Base-by-base conservation (phyloP, 2,888 invertebrate species). In the Zeuzera pyrina region DNA sequence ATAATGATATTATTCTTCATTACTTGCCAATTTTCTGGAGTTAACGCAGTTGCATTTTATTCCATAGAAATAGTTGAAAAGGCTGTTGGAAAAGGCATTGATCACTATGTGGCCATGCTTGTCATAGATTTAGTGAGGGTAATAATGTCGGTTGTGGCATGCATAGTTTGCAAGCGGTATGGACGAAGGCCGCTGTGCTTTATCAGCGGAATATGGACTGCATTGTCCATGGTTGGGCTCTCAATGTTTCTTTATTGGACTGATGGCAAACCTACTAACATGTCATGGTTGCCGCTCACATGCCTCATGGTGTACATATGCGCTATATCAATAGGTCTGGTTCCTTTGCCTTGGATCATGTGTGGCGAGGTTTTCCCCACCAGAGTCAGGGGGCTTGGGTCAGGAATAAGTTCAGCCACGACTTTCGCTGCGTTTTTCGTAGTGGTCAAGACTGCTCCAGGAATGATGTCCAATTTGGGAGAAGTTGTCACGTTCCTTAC, bases 261-360 rank as follows among this genome's bases (percentile, higher is more conserved):
- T 4, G 48, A 52, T 3, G 53, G 56, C 1, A 63, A 64, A 25
- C 63, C 67, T 3, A 63, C 63, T 3, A 66, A 74, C 31, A 65
- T 74, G 57, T 69, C 84, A 1, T 86, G 85, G 84, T 36, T 85
- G 3, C 78, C 87, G 1, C 48, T 88, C 44, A 53, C 84, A 42
- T 74, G 85, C 56, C 52, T 88, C 30, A 55, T 89, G 57, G 52
- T 72, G 1, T 89, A 89, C 47, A 88, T 88, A 7, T 76, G 85
- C 25, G 86, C 87, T 30, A 79, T 88, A 29, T 84, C 86, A 1
- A 72, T 88, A 31, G 90, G 91, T 0, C 54, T 89, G 11, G 84
- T 88, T 7, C 89, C 91, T 0, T 52, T 92, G 30, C 91, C 91
- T 0, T 92, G 91, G 88, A 87, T 90, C 15, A 87, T 92, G 86